A percentile compares a stretch with the other conserved stretches of the same genome.
These are phyloP conservation scores for Spisula subtruncata DNA, from an alignment of 2,888 invertebrate genomes.

Conservation along the genomic window DNA sequence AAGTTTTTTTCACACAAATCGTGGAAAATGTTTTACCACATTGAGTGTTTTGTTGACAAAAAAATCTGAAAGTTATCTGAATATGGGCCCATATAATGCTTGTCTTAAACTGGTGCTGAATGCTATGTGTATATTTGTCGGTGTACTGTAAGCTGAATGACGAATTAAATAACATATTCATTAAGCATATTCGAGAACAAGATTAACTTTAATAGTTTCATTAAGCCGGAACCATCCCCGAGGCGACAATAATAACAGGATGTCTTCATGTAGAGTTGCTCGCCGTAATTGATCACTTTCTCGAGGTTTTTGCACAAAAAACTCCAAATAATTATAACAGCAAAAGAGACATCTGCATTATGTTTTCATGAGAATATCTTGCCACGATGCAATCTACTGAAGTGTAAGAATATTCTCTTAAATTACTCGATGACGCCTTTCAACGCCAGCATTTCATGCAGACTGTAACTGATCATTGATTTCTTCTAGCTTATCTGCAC, in stretches of 20 bases:
- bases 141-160: too few species aligned
- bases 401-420: conserved; percentile 1
- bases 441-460: background rate
- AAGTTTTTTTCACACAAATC: too few species aligned
- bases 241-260: background rate
- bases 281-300: background rate
- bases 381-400: background rate
- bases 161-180: too few species aligned
- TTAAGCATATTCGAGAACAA: too few species aligned
- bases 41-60: too few species aligned
- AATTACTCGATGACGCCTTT: background rate
- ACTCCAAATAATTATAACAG: conserved; percentile 7
- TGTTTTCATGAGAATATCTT: background rate
- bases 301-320: background rate
- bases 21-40: too few species aligned
- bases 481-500: background rate
- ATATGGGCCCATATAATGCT: too few species aligned
- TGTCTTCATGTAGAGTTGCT: conserved; percentile 5
- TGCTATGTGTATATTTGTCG: too few species aligned
- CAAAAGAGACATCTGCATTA: background rate
- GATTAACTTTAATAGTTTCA: too few species aligned
- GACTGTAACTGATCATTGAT: background rate
- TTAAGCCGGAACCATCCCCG: background rate
- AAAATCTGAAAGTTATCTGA: too few species aligned
- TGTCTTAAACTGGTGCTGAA: too few species aligned